Evolutionary conservation across 1,140 invertebrate species (phyloP), one percentile per base, ranked within the genome.

Genomic region (Venturia canescens): DNA sequence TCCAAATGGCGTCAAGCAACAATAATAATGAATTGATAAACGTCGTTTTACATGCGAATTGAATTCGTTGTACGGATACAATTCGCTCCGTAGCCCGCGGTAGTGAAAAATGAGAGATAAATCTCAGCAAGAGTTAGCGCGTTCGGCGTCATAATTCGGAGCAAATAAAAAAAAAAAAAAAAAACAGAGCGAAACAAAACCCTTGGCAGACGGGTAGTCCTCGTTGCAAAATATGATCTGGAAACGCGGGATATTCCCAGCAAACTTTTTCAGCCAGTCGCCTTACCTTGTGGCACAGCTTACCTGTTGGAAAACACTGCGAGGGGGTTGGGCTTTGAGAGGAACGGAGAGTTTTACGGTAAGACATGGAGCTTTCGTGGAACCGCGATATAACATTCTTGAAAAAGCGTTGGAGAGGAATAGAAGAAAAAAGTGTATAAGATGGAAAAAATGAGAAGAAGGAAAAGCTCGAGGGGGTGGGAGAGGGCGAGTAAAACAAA

Each of bases 341-440:
- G 53, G 16, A 31, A 26, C 74, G 0, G 21, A 38, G 31, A 72
- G 70, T 57, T 76, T 78, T 67, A 34, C 5, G 53, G 74, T 11
- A 57, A 76, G 29, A 63, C 53, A 18, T 29, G 18, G 71, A 57
- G 53, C 53, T 57, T 57, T 34, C 67, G 27, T 48, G 53, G 71
- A 44, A 81, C 78, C 78, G 80, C 80, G 79, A 75, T 57, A 83
- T 83, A 83, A 83, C 77, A 81, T 83, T 83, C 79, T 70, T 77
- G 57, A 76, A 66, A 63, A 44, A 79, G 44, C 69, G 48, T 57
- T 31, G 44, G 66, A 50, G 67, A 69, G 29, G 81, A 69, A 76
- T 76, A 81, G 38, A 83, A 81, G 77, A 81, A 75, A 78, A n/a
- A 2, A 57, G 71, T 11, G 21, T 18, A 4, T 26, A 13, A 16